A percentile compares a stretch with the other conserved stretches of the same genome.
Conservation (phyloP, 2,888 invertebrate genomes). For the Hermaeophaga mercurialis region DNA sequence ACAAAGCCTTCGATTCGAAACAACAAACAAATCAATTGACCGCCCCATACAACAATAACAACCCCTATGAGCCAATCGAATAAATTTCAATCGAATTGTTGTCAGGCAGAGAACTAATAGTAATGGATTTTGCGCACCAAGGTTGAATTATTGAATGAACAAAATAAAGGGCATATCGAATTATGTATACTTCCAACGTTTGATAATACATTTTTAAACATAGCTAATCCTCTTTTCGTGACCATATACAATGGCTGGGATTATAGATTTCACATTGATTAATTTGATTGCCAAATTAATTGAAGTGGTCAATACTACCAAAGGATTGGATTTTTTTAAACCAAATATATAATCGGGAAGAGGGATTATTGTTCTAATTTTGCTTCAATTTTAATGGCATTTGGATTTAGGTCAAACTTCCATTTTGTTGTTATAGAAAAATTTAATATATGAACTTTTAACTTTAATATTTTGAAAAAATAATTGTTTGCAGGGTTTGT, state of each 20-base stretch:
- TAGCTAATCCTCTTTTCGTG: constrained; percentile 33
- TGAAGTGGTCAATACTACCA: constrained; percentile 26
- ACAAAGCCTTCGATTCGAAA: constrained; percentile 3
- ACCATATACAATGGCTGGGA: constrained; percentile 28
- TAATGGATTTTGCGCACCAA: constrained; percentile 5
- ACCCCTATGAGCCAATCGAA: constrained; percentile 8
- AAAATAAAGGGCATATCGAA: constrained; percentile 17
- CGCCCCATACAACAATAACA: constrained; percentile 8
- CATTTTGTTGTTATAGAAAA: too few species aligned
- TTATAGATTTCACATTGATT: constrained; percentile 32
- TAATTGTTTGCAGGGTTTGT: too few species aligned
- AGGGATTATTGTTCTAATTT: too few species aligned
- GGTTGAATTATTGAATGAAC: constrained; percentile 25
- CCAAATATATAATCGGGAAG: too few species aligned
- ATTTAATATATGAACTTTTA: too few species aligned
- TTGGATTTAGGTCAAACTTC: too few species aligned
- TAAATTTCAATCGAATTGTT: constrained; percentile 17
- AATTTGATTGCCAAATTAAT: constrained; percentile 33
- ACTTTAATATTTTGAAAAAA: too few species aligned
- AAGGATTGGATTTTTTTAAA: not conserved
- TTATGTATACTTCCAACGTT: constrained; percentile 29
- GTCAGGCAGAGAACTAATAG: constrained; percentile 13
- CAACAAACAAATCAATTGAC: constrained; percentile 14
- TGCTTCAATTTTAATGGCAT: too few species aligned
- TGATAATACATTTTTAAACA: constrained; percentile 36